Base-by-base conservation (phyloP, 92 coral and sea anemone species). In the Ricordea florida region DNA sequence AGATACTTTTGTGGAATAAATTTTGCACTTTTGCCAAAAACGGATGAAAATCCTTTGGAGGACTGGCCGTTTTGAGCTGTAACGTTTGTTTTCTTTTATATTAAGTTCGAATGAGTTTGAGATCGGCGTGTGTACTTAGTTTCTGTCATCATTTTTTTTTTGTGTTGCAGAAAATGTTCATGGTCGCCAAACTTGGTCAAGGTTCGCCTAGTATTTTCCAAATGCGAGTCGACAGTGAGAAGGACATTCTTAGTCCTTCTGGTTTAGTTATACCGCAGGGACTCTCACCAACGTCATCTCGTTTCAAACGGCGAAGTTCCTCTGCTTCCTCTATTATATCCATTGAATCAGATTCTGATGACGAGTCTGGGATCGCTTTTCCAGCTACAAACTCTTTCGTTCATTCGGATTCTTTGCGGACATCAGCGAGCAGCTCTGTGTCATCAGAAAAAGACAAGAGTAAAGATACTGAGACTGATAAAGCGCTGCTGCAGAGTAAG, bases 341-440 rank as follows among this genome's bases (percentile, higher is more conserved):
- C 26, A 49, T 82, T 4, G 92, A 82, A 10, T 90, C 96, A n/a
- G 96, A 90, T 62, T 87, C 92, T 9, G 92, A 90, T 21, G 89
- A 87, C 10, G 87, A 85, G 62, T 78, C 79, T 46, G 75, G 84
- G 10, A 24, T 82, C 23, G 69, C 76, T 17, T 76, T 87, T 33
- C 45, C 77, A 4, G 55, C 80, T 15, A 55, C 59, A 8, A 34
- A 86, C 62, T 57, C 81, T 34, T 74, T 87, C 16, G 47, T 51
- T 24, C 76, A 85, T 5, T 83, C 96, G 0, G 96, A 90, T 29
- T 71, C 71, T 6, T 62, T 86, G 10, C 57, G 82, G 25, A 80
- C 66, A 21, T 32, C 79, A 2, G 81, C 17, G 13, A 62, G 69
- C 27, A 72, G 80, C 22, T 57, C 73, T 13, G 42, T 10, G 64